These are phyloP conservation scores for Accipiter cooperii DNA, from an alignment of 2,113 vertebrate genomes.

Conservation along the genomic window DNA sequence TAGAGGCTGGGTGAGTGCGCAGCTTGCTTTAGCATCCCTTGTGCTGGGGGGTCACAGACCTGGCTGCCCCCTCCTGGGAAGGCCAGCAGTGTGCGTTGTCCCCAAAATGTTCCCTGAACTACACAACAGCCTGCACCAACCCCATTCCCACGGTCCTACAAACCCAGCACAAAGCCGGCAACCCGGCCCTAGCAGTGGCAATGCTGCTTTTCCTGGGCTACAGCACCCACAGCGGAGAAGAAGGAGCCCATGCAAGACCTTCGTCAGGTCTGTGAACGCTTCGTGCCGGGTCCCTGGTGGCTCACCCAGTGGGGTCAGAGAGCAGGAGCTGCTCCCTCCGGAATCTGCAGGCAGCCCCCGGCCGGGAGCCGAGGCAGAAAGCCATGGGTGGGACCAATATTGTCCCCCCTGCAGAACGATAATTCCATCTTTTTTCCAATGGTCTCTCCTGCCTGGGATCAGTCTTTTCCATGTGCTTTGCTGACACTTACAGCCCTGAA, in stretches of 20 bases:
- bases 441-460: neutral
- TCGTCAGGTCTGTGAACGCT: neutral
- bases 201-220: neutral
- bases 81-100: neutral
- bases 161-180: neutral
- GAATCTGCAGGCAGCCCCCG: neutral
- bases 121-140: neutral
- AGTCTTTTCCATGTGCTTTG: neutral
- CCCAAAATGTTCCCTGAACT: neutral
- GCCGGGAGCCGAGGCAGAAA: neutral
- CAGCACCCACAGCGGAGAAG: neutral
- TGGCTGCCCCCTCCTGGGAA: neutral
- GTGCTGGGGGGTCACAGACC: neutral
- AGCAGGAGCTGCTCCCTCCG: neutral
- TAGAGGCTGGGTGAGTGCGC: neutral
- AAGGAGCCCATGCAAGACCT: neutral
- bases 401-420: no score
- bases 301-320: neutral
- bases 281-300: neutral
- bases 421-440: neutral
- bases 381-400: neutral
- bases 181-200: neutral
- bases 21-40: neutral
- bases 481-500: neutral
- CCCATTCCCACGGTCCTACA: neutral